Conservation (phyloP, 2,797 vertebrate genomes). For the Emydoidea blandingii region DNA sequence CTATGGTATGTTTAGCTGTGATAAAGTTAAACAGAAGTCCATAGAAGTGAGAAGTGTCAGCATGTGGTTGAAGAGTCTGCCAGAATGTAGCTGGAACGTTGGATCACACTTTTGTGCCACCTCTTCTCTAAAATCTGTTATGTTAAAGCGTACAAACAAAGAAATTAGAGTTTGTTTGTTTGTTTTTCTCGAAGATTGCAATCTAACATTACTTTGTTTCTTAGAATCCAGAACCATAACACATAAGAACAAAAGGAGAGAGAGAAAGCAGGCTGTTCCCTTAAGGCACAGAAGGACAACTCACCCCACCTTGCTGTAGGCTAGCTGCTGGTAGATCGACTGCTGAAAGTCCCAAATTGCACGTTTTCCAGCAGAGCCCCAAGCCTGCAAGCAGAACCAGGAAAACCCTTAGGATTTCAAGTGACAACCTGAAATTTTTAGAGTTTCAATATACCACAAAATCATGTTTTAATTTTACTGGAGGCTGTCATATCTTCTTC, state of each 20-base stretch:
- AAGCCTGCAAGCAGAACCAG: not conserved
- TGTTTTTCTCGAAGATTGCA: not conserved
- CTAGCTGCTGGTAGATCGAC: not conserved
- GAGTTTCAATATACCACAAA: not conserved
- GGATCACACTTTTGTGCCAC: accelerated
- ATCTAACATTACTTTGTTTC: not conserved
- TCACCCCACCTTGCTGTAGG: not conserved
- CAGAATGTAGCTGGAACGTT: not conserved
- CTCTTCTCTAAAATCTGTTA: not conserved
- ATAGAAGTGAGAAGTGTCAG: not conserved
- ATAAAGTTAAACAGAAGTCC: not conserved
- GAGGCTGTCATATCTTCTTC: accelerated
- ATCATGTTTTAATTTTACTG: not conserved
- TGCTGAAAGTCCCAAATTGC: not conserved
- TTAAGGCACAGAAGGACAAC: not conserved
- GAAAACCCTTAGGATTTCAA: not conserved
- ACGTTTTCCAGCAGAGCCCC: not conserved
- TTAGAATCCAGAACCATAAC: not conserved
- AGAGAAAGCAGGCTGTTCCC: not conserved
- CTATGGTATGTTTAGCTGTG: not conserved
- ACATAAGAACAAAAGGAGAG: not conserved
- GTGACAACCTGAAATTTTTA: not conserved
- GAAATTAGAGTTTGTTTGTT: not conserved
- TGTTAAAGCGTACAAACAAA: not conserved
- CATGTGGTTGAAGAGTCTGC: not conserved